Evolutionary conservation across 2,888 invertebrate genomes (phyloP).

Genomic region (Listrodromus nycthemerus): DNA sequence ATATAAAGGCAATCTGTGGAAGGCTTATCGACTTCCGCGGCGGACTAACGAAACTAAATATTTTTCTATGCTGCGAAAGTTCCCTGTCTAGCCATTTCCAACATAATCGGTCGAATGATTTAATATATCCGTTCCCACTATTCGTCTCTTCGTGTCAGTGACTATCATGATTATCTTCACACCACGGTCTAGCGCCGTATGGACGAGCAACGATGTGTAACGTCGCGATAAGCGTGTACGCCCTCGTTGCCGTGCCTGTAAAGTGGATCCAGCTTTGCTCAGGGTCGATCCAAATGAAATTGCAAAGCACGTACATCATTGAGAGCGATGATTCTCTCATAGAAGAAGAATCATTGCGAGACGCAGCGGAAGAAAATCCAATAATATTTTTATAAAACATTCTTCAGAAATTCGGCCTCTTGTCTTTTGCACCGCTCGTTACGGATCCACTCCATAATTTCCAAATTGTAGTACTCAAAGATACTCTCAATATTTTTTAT

Average conservation of each 20-base stretch:
- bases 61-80: neutral
- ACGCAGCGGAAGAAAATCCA: neutral
- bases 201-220: constrained; percentile 24
- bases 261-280: neutral
- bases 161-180: constrained; percentile 7
- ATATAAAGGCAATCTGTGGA: no score
- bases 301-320: neutral
- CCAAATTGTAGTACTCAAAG: no score
- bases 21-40: no score
- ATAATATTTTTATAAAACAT: no score
- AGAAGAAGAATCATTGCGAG: neutral
- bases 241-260: constrained; percentile 6
- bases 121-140: neutral
- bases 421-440: no score
- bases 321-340: neutral
- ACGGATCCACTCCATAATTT: no score
- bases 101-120: neutral
- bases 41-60: neutral
- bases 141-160: neutral
- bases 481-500: no score
- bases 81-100: neutral
- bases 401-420: no score
- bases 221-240: constrained; percentile 22
- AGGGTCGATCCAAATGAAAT: neutral
- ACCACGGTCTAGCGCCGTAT: neutral